Percentiles rank a stretch among this genome's conserved stretches.
phyloP scores from a whole-genome alignment of 64 coral and sea anemone genomes.

The Porites lutea region DNA sequence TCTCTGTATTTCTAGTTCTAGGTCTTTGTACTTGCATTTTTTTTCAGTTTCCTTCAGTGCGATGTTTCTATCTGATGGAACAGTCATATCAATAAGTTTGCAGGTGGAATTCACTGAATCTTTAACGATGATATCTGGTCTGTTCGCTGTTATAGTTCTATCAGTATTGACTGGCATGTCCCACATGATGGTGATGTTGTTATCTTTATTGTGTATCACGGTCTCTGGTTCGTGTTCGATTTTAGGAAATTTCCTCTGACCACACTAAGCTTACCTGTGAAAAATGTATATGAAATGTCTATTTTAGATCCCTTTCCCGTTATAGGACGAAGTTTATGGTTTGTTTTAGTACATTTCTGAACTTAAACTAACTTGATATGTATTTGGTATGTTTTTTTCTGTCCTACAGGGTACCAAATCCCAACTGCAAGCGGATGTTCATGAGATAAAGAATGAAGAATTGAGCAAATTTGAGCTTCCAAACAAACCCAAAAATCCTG shows the following conservation, averaged over 20 bases:
- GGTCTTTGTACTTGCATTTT: no score
- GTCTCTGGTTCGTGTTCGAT: no score
- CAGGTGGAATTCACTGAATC: no score
- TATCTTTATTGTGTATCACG: no score
- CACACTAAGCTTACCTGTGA: not conserved
- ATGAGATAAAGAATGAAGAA: slow-evolving; percentile 1
- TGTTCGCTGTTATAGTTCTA: no score
- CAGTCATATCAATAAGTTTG: no score
- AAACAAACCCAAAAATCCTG: slow-evolving; percentile 8
- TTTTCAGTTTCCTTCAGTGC: no score
- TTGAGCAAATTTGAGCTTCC: slow-evolving; percentile 2
- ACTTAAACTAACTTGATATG: not conserved
- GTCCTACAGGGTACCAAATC: slow-evolving; percentile 14
- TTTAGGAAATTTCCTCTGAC: not conserved
- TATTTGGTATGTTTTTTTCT: not conserved
- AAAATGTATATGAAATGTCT: not conserved
- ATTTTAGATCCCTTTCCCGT: not conserved
- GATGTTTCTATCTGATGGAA: no score
- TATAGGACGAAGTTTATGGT: not conserved
- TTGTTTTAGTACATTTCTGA: not conserved
- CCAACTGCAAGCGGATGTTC: slow-evolving; percentile 28
- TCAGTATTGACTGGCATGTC: no score
- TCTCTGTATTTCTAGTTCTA: no score
- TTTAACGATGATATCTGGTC: no score
- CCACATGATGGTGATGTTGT: no score